These are phyloP conservation scores for Apeltes quadracus DNA, from an alignment of 2,113 vertebrate genomes.

Conservation along the genomic window DNA sequence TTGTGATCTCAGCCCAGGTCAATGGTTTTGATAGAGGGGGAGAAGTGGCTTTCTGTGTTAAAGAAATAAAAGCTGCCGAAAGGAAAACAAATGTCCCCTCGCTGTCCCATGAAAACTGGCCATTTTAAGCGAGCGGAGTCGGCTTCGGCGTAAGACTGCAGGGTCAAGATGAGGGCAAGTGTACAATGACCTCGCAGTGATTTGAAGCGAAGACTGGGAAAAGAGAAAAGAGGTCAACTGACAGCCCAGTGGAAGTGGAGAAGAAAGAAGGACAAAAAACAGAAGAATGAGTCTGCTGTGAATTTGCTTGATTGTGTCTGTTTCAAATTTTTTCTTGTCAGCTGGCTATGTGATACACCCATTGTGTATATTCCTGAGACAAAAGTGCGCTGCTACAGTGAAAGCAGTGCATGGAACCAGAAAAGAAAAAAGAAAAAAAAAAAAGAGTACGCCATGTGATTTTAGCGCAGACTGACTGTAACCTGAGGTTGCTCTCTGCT, in stretches of 20 bases:
- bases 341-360: slow-evolving; percentile 8
- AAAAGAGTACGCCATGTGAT: background rate
- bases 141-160: background rate
- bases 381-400: background rate
- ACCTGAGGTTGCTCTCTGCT: background rate
- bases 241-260: background rate
- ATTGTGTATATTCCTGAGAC: slow-evolving; percentile 8
- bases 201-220: slow-evolving; percentile 17
- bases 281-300: slow-evolving; percentile 3
- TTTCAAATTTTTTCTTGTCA: slow-evolving; percentile 22
- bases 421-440: background rate
- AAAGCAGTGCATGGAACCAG: background rate
- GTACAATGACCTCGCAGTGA: slow-evolving; percentile 30
- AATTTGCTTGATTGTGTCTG: slow-evolving; percentile 8
- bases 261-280: background rate
- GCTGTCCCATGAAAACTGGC: slow-evolving; percentile 32
- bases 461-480: background rate
- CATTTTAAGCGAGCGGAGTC: slow-evolving; percentile 18
- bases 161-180: slow-evolving; percentile 37
- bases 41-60: slow-evolving; percentile 52
- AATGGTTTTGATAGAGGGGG: slow-evolving; percentile 29
- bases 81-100: slow-evolving; percentile 42
- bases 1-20: slow-evolving; percentile 25
- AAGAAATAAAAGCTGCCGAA: slow-evolving; percentile 42
- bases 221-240: slow-evolving; percentile 16